Evolutionary conservation across 2,888 invertebrate species (phyloP), one percentile per base, ranked within the genome.

Genomic region (Ceraclea dissimilis): DNA sequence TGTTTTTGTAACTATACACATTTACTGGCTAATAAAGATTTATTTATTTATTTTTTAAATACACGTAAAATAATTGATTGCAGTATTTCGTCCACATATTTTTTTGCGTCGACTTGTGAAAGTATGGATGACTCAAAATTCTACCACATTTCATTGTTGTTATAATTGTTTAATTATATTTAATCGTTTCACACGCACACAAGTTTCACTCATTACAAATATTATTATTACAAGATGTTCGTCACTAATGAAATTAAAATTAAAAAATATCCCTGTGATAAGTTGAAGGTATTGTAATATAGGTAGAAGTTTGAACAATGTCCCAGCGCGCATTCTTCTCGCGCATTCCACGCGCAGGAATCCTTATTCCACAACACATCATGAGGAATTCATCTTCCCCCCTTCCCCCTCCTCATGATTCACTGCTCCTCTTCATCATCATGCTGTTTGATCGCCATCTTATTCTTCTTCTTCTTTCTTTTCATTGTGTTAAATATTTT

Each of bases 401-500:
- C 13, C 39, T 13, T 16, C 13, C n/a, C 39, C n/a, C n/a, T n/a
- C n/a, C n/a, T n/a, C n/a, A n/a, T n/a, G n/a, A n/a, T n/a, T n/a
- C n/a, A 39, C 39, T 16, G 13, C 39, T 26, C 26, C 26, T 26
- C 26, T n/a, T n/a, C 8, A 39, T 13, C 39, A 4, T n/a, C 39
- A 26, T 13, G 13, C 39, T n/a, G n/a, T n/a, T n/a, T n/a, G n/a
- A n/a, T 39, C 39, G 16, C 13, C 39, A 39, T 13, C 39, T 39
- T 8, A 2, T 39, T 16, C 39, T 39, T 8, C 16, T 39, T 16
- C 39, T 39, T 16, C 43, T 50, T 50, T 53, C 46, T 16, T 34
- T 51, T 56, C 51, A 60, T 60, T 60, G 60, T 60, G 56, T 59
- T 49, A 22, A 21, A 43, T 47, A n/a, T 60, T 4, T 39, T 13